Base-by-base conservation (phyloP, 53 echinoderm and acorn worm species). In the Apostichopus leukothele region DNA sequence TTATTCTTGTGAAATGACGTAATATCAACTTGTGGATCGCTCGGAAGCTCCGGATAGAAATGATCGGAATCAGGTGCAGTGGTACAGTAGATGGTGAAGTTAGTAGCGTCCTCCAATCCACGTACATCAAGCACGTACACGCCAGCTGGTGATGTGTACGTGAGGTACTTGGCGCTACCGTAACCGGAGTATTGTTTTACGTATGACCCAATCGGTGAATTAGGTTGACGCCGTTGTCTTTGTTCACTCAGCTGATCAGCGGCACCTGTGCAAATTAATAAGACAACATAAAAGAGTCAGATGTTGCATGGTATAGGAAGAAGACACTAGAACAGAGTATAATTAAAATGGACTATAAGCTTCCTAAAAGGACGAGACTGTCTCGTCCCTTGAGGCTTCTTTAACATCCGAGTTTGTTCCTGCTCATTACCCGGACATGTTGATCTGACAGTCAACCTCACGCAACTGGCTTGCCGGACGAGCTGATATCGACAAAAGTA, bases 1-100 rank as follows among this genome's bases (percentile, higher is more conserved):
- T 87, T 87, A 57, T 97, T 95, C 91, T 92, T 95, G 27, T 88
- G 78, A 23, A 91, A 89, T 60, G 98, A 90, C 23, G 98, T 97
- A 51, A 97, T 89, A 86, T 97, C 95, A n/a, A 97, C 90, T 8
- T 90, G 76, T 18, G 98, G 92, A 79, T 97, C 98, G 74, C 92
- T 93, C 26, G 98, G 98, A 74, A 95, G 88, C 27, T 94, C 94
- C 26, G 98, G 98, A 59, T 87, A 95, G 86, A 93, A 77, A 74
- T 95, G 94, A 92, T 97, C 98, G 26, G 99, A 96, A 51, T 99
- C 92, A n/a, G 99, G 96, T 0, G 94, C 90, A 26, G 96, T 94
- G 54, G 99, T 99, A 5, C 96, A 92, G 79, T 99, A 96, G 16
- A 99, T 93, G 88, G 79, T 92, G 76, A 90, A 92, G 52, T 92